Evolutionary conservation across 2,797 vertebrate genomes (phyloP).

Genomic region (Spinibarbus caldwelli): DNA sequence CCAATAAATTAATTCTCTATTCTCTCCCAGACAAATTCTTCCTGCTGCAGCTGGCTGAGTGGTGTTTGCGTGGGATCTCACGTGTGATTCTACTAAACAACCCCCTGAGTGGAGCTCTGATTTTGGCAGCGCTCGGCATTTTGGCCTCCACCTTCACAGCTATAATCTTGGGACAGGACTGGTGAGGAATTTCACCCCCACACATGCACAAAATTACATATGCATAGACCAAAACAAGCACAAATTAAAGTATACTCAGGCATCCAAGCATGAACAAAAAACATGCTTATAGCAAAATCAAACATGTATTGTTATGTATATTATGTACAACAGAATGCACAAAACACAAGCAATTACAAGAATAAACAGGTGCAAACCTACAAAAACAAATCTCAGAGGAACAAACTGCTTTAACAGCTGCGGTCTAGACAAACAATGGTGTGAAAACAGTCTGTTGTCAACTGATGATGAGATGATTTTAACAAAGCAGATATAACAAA

Average conservation of each 20-base stretch:
- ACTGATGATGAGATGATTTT: background rate
- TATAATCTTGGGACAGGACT: conserved; percentile 72
- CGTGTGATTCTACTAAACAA: conserved; percentile 79
- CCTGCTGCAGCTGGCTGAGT: conserved; percentile 73
- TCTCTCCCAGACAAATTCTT: conserved; percentile 68
- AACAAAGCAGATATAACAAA: background rate
- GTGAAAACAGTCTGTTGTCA: background rate
- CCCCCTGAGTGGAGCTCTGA: conserved; percentile 75
- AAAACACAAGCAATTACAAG: background rate
- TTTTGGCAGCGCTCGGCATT: conserved; percentile 72
- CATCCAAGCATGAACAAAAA: background rate
- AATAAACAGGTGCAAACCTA: background rate
- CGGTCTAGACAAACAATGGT: background rate
- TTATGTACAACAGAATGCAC: background rate
- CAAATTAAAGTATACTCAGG: background rate
- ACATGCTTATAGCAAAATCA: background rate
- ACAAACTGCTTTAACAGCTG: conserved; percentile 1
- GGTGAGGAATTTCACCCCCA: conserved; percentile 57
- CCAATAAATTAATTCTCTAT: background rate
- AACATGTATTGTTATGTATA: background rate
- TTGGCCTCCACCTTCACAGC: conserved; percentile 76
- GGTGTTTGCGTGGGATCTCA: conserved; percentile 73
- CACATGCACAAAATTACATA: conserved; percentile 10
- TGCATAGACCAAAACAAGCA: background rate
- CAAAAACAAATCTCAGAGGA: background rate